phyloP scores from a whole-genome alignment of 2,797 vertebrate genomes.

The Momotus momota region DNA sequence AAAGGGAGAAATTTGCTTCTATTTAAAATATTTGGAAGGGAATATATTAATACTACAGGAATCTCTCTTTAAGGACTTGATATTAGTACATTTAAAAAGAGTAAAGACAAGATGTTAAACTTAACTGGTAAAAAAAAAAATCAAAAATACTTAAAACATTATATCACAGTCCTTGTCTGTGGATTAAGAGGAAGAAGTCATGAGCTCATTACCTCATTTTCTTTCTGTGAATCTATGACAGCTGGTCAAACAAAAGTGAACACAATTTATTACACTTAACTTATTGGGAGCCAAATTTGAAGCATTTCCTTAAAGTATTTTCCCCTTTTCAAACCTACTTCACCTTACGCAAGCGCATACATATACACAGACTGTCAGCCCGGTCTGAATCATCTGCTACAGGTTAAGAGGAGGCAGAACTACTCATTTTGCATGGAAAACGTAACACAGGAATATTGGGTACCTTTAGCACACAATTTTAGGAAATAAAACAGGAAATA shows the following conservation, averaged over 20 bases:
- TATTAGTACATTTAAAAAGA: background rate
- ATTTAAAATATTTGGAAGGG: conserved; percentile 11
- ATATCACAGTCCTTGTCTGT: background rate
- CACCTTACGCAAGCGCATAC: background rate
- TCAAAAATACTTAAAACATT: background rate
- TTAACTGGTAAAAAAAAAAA: background rate
- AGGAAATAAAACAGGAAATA: background rate
- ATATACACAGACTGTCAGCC: background rate
- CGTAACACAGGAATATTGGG: background rate
- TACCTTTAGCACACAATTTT: background rate
- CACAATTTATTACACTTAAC: background rate
- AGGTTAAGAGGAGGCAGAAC: background rate
- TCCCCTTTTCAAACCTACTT: background rate
- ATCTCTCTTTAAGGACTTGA: background rate
- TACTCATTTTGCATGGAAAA: background rate
- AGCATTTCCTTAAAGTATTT: background rate
- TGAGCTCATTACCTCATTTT: background rate
- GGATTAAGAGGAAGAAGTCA: background rate
- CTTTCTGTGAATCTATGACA: background rate
- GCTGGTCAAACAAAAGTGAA: background rate
- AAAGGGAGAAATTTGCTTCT: background rate
- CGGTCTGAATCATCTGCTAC: background rate
- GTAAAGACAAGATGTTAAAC: background rate
- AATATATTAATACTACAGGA: background rate
- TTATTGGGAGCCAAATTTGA: background rate